Evolutionary conservation across 2,888 invertebrate species (phyloP).

Genomic region (Anthophora plumipes): DNA sequence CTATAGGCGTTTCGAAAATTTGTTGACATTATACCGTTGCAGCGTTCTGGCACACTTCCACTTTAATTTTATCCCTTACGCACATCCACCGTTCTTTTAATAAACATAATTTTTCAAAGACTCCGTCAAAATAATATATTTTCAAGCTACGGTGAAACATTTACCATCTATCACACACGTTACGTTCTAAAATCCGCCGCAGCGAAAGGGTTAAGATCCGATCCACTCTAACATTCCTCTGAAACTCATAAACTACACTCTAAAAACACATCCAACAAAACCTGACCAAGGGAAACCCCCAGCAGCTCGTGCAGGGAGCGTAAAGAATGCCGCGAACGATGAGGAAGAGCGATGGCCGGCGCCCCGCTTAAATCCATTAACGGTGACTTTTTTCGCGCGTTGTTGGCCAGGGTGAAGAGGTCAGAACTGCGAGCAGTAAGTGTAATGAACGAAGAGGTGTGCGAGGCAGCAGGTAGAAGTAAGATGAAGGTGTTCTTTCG

Average conservation of each 20-base stretch:
- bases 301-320: neutral
- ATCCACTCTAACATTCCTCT: neutral
- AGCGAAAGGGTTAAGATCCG: neutral
- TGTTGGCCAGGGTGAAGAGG: conserved; percentile 61
- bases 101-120: no score
- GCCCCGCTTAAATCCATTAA: conserved; percentile 73
- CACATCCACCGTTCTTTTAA: no score
- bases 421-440: conserved; percentile 49
- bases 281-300: neutral
- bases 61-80: no score
- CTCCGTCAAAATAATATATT: no score
- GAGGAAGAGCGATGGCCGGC: conserved; percentile 32
- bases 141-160: no score
- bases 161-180: no score
- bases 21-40: no score
- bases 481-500: conserved; percentile 44
- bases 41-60: no score
- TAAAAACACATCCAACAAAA: neutral
- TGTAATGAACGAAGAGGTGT: conserved; percentile 26
- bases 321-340: neutral
- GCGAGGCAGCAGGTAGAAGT: conserved; percentile 43
- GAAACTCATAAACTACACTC: neutral
- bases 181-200: no score
- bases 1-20: no score
- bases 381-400: conserved; percentile 59